phyloP scores from a whole-genome alignment of 2,888 invertebrate species.

The Hydroisotoma schaefferi region DNA sequence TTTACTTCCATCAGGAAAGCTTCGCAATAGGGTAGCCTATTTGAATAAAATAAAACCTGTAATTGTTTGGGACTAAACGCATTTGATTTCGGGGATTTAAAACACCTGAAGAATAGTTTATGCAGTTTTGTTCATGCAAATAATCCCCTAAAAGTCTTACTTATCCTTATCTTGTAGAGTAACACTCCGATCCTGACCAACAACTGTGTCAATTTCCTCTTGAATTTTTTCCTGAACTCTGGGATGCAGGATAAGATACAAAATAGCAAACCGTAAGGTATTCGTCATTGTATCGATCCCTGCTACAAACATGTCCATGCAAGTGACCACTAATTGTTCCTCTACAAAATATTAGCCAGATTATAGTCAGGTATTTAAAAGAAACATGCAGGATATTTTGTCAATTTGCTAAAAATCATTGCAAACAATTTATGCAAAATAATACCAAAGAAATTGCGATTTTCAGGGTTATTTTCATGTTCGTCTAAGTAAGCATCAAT shows the following conservation, averaged over 20 bases:
- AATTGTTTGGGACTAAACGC: no score
- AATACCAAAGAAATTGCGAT: constrained; percentile 35
- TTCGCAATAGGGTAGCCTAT: constrained; percentile 31
- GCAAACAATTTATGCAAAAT: neutral
- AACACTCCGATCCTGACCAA: constrained; percentile 23
- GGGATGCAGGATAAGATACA: constrained; percentile 31
- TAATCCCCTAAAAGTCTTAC: no score
- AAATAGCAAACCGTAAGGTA: constrained; percentile 26
- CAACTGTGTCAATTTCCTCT: constrained; percentile 31
- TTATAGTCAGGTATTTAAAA: neutral
- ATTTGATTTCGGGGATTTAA: no score
- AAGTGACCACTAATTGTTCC: constrained; percentile 38
- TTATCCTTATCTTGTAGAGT: constrained; percentile 31
- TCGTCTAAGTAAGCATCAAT: constrained; percentile 39
- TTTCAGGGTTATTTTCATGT: constrained; percentile 31
- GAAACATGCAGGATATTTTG: neutral
- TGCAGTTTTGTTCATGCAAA: no score
- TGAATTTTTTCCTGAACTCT: constrained; percentile 27
- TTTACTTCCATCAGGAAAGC: constrained; percentile 32
- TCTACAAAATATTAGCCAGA: constrained; percentile 20
- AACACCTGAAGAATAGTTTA: no score
- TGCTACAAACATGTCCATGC: constrained; percentile 38
- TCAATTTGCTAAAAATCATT: neutral
- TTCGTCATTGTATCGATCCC: constrained; percentile 30
- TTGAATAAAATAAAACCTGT: no score